Evolutionary conservation across 2,113 vertebrate species (phyloP), one percentile per base, ranked within the genome.

Genomic region (Nanorana parkeri): DNA sequence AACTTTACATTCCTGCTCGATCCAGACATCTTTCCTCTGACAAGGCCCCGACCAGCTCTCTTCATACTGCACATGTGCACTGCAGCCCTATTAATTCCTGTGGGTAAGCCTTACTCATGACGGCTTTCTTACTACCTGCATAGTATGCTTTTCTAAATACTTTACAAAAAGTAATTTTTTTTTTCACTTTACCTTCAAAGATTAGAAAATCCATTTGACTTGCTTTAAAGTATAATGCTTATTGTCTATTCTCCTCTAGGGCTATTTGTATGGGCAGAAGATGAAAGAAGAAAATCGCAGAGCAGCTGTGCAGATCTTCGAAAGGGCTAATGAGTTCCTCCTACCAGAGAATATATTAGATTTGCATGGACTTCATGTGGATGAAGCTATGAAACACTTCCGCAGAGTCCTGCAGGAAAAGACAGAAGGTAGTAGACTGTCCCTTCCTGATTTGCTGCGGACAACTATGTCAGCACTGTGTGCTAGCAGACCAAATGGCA

Each of bases 281-380:
- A 96, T 97, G 97, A 95, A 88, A 87, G 96, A 98, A 88, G 96
- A 97, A 58, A 96, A 99, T 86, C 92, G 93, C 61, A 94, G 95
- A 20, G 97, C 97, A 51, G 96, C 97, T 10, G 77, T 93, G 86
- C 93, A 95, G 80, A 99, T 99, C 86, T 99, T 99, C 86, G 91
- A 97, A 87, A 94, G 88, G 84, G 94, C 96, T 82, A 99, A 99
- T 69, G 85, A 93, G 20, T 96, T 96, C 0, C 90, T 98, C 77
- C 89, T 99, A 84, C 96, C 97, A 1, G 91, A 92, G 86, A 99
- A 99, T 63, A 93, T 99, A 86, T 88, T 99, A 89, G 97, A 99
- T 85, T 95, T 99, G 17, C 98, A 99, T 19, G 98, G 98, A 29
- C 93, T 99, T 36, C 98, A 99, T 79, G 97, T 99, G 36, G 92